Evolutionary conservation across 1,140 invertebrate species (phyloP), one percentile per base, ranked within the genome.

Genomic region (Drosophila asahinai): DNA sequence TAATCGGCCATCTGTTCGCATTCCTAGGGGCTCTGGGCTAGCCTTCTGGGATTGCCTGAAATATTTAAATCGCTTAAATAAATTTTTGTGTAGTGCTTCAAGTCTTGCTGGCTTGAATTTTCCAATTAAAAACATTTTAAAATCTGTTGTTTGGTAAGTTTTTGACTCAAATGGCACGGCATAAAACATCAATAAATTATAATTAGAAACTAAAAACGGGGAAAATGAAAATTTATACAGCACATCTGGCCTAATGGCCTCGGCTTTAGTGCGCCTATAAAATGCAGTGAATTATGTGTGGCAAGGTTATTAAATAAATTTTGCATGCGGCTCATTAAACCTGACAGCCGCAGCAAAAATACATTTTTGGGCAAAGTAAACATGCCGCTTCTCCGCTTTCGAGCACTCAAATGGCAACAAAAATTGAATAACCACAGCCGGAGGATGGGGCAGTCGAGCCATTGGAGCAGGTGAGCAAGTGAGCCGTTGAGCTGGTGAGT

Each of bases 261-360:
- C 19, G 19, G 61, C 51, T 77, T 77, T 77, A 77, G 72, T 77
- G 60, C 25, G 57, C 33, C 55, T 70, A 74, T 84, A 72, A 84
- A 81, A 43, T 55, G 33, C 43, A 47, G 43, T 54, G 63, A 81
- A 80, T 77, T 68, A 82, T 80, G 77, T 62, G 59, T 45, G 64
- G 72, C 72, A 64, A 89, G 65, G 78, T 84, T 81, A 84, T 89
- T 84, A 90, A 90, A 89, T 90, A 90, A 90, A 89, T 90, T 75
- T 89, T 89, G 65, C 63, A 89, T 90, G 86, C 47, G 74, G 62
- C 81, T 90, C 86, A 89, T 89, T 89, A 81, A 89, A 84, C 68
- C 59, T 61, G 73, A 61, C 81, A 79, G 77, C 38, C 38, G 38
- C 45, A 62, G 42, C 36, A 45, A 27, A 67, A 65, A 59, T 36